Conservation (phyloP, 1,140 invertebrate species). For the Melitaea cinxia region DNA sequence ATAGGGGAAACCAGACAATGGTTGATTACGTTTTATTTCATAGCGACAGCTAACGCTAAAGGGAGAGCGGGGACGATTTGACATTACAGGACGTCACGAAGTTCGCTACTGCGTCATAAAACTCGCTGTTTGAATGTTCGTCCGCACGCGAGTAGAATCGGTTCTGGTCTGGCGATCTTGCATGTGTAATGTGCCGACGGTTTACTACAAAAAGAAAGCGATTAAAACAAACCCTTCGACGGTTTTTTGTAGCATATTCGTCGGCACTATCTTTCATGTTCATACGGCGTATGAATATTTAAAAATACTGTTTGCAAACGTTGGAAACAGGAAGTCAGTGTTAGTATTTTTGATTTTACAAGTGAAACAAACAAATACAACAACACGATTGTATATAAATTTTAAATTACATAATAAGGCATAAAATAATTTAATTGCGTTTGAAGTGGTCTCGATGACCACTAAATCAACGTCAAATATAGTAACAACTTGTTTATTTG, state of each 20-base stretch:
- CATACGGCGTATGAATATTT: slow-evolving; percentile 17
- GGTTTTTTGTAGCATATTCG: slow-evolving; percentile 45
- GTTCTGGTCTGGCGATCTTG: slow-evolving; percentile 58
- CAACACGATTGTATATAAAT: not conserved
- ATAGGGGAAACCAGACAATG: slow-evolving; percentile 49
- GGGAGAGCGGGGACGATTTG: slow-evolving; percentile 34
- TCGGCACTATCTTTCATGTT: slow-evolving; percentile 39
- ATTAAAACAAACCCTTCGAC: slow-evolving; percentile 54
- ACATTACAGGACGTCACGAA: slow-evolving; percentile 66
- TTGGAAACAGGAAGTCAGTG: not conserved
- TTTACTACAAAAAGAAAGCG: slow-evolving; percentile 51
- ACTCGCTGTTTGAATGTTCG: slow-evolving; percentile 33
- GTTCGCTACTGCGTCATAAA: slow-evolving; percentile 60
- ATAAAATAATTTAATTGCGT: not conserved
- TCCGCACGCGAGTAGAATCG: slow-evolving; percentile 49
- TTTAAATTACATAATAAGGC: not conserved
- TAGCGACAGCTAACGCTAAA: slow-evolving; percentile 46
- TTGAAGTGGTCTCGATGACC: not conserved
- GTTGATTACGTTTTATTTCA: slow-evolving; percentile 70
- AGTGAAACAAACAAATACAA: not conserved
- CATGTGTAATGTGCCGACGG: slow-evolving; percentile 58
- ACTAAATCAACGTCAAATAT: not conserved
- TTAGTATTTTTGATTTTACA: not conserved
- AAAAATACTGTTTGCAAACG: slow-evolving; percentile 7
- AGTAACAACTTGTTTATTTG: not conserved